Evolutionary conservation across 2,113 vertebrate genomes (phyloP).

Genomic region (Apus apus): DNA sequence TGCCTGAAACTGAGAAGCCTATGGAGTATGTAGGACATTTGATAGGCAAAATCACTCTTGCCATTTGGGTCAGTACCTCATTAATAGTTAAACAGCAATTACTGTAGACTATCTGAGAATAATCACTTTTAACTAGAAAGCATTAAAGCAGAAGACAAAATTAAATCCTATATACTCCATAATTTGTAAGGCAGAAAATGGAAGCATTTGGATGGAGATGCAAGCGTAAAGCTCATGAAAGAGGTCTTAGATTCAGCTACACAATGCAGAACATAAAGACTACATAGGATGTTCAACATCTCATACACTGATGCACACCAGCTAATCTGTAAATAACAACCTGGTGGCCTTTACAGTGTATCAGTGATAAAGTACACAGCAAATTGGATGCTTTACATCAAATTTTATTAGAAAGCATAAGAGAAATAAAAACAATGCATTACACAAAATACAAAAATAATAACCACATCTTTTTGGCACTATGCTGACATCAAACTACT

Average conservation of each 20-base stretch:
- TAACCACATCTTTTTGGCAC: background rate
- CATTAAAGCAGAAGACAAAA: background rate
- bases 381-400: background rate
- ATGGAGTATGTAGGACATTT: background rate
- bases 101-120: background rate
- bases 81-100: conserved; percentile 55
- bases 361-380: background rate
- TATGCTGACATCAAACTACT: background rate
- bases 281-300: accelerated
- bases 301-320: accelerated
- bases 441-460: background rate
- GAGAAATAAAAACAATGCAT: background rate
- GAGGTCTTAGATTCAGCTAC: background rate
- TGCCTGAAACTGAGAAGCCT: conserved; percentile 31
- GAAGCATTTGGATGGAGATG: background rate
- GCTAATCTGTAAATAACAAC: background rate
- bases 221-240: background rate
- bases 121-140: background rate
- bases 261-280: background rate
- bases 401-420: background rate
- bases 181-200: background rate
- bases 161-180: background rate
- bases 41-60: conserved; percentile 42
- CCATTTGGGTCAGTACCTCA: conserved; percentile 33
- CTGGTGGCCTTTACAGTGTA: background rate